Evolutionary conservation across 2,113 vertebrate species (phyloP), one percentile per base, ranked within the genome.

Genomic region (Oryzias curvinotus): DNA sequence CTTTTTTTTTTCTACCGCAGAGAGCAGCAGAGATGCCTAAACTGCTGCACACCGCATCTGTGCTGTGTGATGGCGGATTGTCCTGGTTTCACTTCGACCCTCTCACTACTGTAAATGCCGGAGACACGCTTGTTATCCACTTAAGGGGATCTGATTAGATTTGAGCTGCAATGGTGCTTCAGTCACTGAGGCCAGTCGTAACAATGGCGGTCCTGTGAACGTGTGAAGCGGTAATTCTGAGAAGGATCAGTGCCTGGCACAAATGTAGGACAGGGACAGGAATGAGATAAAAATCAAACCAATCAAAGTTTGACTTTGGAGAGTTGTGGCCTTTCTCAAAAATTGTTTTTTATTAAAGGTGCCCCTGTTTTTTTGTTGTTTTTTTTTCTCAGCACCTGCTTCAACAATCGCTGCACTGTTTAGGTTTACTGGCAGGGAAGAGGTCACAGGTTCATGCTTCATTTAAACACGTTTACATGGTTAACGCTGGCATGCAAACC

Each of bases 81-180:
- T 88, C 71, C 78, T 70, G 82, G 74, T 80, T 81, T 89, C 62
- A 67, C 85, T 83, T 88, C 71, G 19, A 65, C 83, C 66, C 76
- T 80, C 78, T 80, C 82, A 75, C 82, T 90, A 89, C 88, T 88
- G 88, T 89, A 90, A 87, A 89, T 79, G 77, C 83, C 82, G 87
- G 87, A 91, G 89, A 89, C 80, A 81, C 63, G 79, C 84, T 87
- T 83, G 83, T 91, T 89, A 91, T 83, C 78, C 80, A 85, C 85
- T 88, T 90, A 86, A 73, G 80, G 77, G 75, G 60, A 84, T 81
- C 79, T 79, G 82, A 90, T 90, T 90, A 80, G 77, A 90, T 89
- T 85, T 83, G 51, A 80, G 84, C 77, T 61, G 78, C 84, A 88
- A 85, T 85, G 84, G 64, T 52, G 77, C 78, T 85, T 90, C 80